Evolutionary conservation across 2,113 vertebrate genomes (phyloP).

Genomic region (Epinephelus lanceolatus): DNA sequence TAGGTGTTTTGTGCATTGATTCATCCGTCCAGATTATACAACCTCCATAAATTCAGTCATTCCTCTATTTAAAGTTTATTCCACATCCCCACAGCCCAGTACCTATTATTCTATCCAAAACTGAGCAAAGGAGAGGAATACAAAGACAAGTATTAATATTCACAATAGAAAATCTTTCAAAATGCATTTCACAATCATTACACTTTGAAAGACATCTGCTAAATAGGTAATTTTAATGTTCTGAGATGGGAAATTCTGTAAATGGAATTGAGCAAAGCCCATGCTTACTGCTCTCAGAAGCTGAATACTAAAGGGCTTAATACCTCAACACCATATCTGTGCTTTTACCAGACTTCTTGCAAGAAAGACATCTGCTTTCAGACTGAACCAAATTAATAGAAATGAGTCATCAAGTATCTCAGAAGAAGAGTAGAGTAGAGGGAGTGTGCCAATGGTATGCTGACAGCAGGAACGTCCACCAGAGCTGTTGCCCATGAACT

Average conservation of each 20-base stretch:
- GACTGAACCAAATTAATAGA: background rate
- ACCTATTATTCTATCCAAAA: constrained; percentile 5
- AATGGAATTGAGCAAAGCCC: constrained; percentile 33
- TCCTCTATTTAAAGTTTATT: constrained; percentile 57
- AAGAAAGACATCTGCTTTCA: constrained; percentile 21
- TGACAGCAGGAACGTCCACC: too few species aligned
- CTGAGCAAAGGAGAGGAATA: constrained; percentile 1
- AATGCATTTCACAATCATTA: constrained; percentile 57
- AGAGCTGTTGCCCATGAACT: too few species aligned
- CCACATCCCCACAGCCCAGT: constrained; percentile 20
- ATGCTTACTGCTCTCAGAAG: background rate
- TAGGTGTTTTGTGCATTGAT: constrained; percentile 48
- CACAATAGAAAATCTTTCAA: constrained; percentile 32
- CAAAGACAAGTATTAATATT: constrained; percentile 56
- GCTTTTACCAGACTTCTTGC: constrained; percentile 4
- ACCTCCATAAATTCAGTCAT: constrained; percentile 30
- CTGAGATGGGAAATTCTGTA: constrained; percentile 35
- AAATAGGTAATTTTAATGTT: constrained; percentile 61
- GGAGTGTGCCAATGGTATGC: too few species aligned
- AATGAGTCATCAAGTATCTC: background rate
- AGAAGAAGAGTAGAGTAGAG: too few species aligned
- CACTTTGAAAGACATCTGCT: constrained; percentile 57
- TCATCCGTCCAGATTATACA: constrained; percentile 31
- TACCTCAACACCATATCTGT: constrained; percentile 5
- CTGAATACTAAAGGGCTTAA: constrained; percentile 41